Base-by-base conservation (phyloP, 2,888 invertebrate species). In the Brachyptera putata region DNA sequence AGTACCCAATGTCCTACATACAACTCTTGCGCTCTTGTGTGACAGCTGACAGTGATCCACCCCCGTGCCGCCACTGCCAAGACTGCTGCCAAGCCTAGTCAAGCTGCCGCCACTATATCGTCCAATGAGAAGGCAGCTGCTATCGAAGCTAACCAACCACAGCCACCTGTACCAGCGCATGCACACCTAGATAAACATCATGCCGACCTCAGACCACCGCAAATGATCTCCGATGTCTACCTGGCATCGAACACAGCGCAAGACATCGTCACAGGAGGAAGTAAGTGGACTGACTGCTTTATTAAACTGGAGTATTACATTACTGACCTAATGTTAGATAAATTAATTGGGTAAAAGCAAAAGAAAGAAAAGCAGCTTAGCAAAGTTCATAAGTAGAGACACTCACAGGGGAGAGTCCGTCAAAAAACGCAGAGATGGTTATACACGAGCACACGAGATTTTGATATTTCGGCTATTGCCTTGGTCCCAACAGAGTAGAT, bases 41-140 rank as follows among this genome's bases (percentile, higher is more conserved):
- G n/a, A n/a, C 72, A 85, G 87, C 73, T 94, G 67, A 93, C 93
- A 0, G 94, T 95, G 50, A 87, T 94, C 64, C 95, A 95, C 78
- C 94, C 94, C 0, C 86, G 88, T 70, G 80, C 84, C 70, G 67
- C 70, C 53, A 68, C 70, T 24, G 68, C 68, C 11, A 76, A 79
- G 43, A 76, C 76, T 1, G 73, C 73, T 13, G 65, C 67, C 56
- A 63, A 61, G 34, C 24, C 58, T 16, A 57, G 55, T 16, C 36
- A 53, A 18, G 50, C 58, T 30, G 53, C 61, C 11, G 63, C 57
- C 26, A 59, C 43, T 22, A 59, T 36, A 41, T 57, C 48, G 41
- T 58, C 56, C 59, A 24, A 50, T 13, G 58, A 62, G 26, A 56
- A 62, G 53, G 49, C 63, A 7, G 62, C 58, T 37, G 61, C 66